These are phyloP conservation scores for Chaunax sp. DNA, from an alignment of 2,797 vertebrate genomes.

Conservation along the genomic window DNA sequence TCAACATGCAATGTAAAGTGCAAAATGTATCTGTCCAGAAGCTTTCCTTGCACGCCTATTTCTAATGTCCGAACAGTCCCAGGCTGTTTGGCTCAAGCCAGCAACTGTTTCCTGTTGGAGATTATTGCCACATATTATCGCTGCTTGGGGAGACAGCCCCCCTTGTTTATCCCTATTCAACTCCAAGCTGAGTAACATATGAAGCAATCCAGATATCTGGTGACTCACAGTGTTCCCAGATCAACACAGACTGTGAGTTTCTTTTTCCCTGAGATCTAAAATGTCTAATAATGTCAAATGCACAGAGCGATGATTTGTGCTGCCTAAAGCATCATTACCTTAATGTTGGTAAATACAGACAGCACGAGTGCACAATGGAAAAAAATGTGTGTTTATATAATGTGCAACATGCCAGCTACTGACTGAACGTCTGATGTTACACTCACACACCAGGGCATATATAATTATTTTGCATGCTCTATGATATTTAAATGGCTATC, in stretches of 20 bases:
- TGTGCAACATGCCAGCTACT: constrained; percentile 62
- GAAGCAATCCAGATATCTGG: constrained; percentile 30
- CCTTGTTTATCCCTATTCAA: background rate
- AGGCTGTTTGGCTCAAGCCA: constrained; percentile 56
- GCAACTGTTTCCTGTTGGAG: constrained; percentile 20
- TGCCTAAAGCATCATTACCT: constrained; percentile 26
- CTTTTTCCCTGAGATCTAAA: constrained; percentile 49
- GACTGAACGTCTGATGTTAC: constrained; percentile 14
- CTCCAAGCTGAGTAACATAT: background rate
- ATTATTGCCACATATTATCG: constrained; percentile 51
- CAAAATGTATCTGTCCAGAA: constrained; percentile 17
- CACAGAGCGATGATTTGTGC: constrained; percentile 26
- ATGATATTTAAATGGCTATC: constrained; percentile 47
- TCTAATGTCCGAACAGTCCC: too few relatives aligned
- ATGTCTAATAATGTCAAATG: constrained; percentile 24
- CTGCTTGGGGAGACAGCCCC: constrained; percentile 11
- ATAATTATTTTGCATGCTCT: constrained; percentile 55
- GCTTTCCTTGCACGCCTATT: background rate
- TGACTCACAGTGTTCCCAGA: constrained; percentile 60
- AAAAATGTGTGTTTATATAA: constrained; percentile 16
- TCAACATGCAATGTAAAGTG: constrained; percentile 55
- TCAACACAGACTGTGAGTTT: constrained; percentile 57
- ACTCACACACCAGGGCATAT: constrained; percentile 50
- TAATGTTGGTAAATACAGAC: constrained; percentile 18
- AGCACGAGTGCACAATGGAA: constrained; percentile 13